phyloP scores from a whole-genome alignment of 2,888 invertebrate species.

The Candidula unifasciata region DNA sequence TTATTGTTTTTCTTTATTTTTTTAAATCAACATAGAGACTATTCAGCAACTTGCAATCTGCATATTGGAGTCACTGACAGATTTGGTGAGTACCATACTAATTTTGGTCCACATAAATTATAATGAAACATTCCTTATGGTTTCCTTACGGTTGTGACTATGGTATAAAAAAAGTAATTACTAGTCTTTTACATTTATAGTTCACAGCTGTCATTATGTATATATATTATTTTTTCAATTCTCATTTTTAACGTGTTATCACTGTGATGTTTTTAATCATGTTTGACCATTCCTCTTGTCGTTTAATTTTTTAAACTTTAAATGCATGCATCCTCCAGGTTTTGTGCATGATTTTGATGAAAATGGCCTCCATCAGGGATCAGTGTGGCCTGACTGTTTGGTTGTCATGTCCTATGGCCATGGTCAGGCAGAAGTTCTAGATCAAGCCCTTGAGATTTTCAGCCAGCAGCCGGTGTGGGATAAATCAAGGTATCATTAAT shows the following conservation, averaged over 20 bases:
- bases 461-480: slow-evolving; percentile 18
- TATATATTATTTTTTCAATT: too few relatives aligned
- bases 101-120: too few relatives aligned
- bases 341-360: slow-evolving; percentile 85
- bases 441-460: neutral
- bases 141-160: too few relatives aligned
- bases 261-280: too few relatives aligned
- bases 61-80: slow-evolving; percentile 94
- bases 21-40: slow-evolving; percentile 79
- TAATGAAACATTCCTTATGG: too few relatives aligned
- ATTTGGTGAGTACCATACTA: slow-evolving; percentile 70
- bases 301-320: neutral
- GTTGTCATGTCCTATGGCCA: slow-evolving; percentile 19
- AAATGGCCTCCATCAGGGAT: slow-evolving; percentile 61
- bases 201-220: too few relatives aligned
- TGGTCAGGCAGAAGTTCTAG: slow-evolving; percentile 18
- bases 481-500: slow-evolving; percentile 12
- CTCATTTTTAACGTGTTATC: too few relatives aligned
- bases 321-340: neutral
- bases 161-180: too few relatives aligned
- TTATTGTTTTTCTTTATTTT: neutral
- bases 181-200: too few relatives aligned
- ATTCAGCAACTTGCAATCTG: slow-evolving; percentile 86
- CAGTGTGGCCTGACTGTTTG: slow-evolving; percentile 46
- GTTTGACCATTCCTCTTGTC: neutral